A percentile compares a stretch with the other conserved stretches of the same genome.
Evolutionary conservation across 2,113 vertebrate species (phyloP).

Genomic region (Trematomus loennbergii): DNA sequence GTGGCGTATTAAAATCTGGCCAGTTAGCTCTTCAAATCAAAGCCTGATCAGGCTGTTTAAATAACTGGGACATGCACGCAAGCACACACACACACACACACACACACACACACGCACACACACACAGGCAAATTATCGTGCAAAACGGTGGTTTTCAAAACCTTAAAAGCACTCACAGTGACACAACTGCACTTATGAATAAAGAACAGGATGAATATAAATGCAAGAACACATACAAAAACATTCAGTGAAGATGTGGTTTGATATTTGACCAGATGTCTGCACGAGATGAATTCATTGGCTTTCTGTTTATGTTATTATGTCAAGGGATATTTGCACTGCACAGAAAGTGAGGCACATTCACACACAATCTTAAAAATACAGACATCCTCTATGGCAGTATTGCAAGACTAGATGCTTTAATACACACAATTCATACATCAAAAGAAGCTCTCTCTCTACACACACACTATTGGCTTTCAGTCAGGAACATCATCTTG

Average conservation of each 20-base stretch:
- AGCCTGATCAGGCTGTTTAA: conserved; percentile 39
- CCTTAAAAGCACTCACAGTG: conserved; percentile 23
- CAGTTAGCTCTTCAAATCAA: conserved; percentile 44
- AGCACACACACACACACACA: background rate
- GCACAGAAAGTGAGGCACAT: background rate
- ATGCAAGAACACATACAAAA: conserved; percentile 56
- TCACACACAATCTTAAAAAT: conserved; percentile 35
- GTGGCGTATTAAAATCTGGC: conserved; percentile 30
- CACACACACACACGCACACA: background rate
- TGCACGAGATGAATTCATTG: conserved; percentile 39
- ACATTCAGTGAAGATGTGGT: conserved; percentile 35
- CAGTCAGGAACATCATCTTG: conserved; percentile 38
- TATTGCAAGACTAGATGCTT: conserved; percentile 26
- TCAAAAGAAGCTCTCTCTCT: conserved; percentile 7
- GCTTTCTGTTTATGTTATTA: conserved; percentile 61
- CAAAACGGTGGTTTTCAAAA: conserved; percentile 26
- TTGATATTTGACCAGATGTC: conserved; percentile 54
- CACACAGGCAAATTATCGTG: conserved; percentile 12
- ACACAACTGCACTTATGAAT: conserved; percentile 36
- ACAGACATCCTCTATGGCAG: conserved; percentile 11
- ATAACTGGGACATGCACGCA: background rate
- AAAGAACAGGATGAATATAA: conserved; percentile 51
- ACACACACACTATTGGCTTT: conserved; percentile 46
- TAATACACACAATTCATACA: conserved; percentile 21
- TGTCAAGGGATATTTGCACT: background rate